Conservation (phyloP, 2,113 vertebrate genomes). For the Oncorhynchus nerka region DNA sequence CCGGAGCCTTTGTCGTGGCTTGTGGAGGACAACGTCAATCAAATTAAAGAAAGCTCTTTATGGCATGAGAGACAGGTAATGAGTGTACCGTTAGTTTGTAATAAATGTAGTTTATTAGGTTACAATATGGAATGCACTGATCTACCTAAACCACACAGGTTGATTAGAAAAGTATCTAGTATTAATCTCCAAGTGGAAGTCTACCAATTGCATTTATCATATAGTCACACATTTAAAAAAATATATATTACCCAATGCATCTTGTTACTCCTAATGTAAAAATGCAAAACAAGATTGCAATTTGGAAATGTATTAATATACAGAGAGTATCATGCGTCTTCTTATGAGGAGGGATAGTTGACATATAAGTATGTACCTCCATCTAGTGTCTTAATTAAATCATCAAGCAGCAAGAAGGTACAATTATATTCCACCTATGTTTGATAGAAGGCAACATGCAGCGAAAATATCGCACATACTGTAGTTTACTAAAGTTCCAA, state of each 20-base stretch:
- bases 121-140: not conserved
- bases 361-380: slow-evolving; percentile 23
- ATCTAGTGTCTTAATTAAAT: slow-evolving; percentile 45
- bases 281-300: not conserved
- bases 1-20: slow-evolving; percentile 19
- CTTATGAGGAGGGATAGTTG: not conserved
- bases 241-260: not conserved
- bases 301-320: not conserved
- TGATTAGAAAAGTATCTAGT: not conserved
- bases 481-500: no score
- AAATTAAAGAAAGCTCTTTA: slow-evolving; percentile 16
- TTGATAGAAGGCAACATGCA: no score
- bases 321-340: not conserved
- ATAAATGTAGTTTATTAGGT: not conserved
- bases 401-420: not conserved
- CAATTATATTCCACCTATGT: not conserved
- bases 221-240: no score
- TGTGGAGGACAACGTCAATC: slow-evolving; percentile 48
- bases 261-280: not conserved
- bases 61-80: slow-evolving; percentile 43
- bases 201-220: not conserved
- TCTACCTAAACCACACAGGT: not conserved
- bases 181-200: not conserved
- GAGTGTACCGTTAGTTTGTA: slow-evolving; percentile 24
- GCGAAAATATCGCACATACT: no score